These are phyloP conservation scores for Anas platyrhynchos DNA, from an alignment of 2,113 vertebrate genomes.

Conservation along the genomic window DNA sequence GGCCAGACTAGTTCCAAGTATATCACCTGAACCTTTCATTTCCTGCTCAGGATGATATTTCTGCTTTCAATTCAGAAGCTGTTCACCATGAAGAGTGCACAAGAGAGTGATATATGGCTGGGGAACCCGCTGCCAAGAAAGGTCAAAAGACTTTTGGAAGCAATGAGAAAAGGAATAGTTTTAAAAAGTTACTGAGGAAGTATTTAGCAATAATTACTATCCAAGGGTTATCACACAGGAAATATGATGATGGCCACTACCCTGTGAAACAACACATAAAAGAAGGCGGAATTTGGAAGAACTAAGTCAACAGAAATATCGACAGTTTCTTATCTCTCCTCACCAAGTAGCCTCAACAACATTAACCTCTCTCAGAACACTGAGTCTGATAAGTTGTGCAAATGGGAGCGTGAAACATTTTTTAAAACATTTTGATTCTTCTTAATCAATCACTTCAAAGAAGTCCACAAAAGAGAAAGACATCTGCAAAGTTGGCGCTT, in stretches of 20 bases:
- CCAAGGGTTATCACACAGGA: not conserved
- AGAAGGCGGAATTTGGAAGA: not conserved
- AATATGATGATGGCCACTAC: not conserved
- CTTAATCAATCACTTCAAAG: not conserved
- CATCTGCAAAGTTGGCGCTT: not conserved
- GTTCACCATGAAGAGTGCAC: not conserved
- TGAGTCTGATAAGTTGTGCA: not conserved
- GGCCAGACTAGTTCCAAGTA: not conserved
- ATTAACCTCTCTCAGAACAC: not conserved
- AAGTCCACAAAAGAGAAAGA: not conserved
- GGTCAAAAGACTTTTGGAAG: not conserved
- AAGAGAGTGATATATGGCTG: not conserved
- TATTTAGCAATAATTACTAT: not conserved
- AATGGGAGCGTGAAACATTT: not conserved
- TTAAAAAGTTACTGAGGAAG: not conserved
- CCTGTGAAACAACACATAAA: not conserved
- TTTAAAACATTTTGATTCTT: too few relatives aligned
- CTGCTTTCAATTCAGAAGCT: not conserved
- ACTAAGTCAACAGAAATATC: not conserved
- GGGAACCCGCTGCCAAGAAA: not conserved
- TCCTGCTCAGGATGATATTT: fast-evolving
- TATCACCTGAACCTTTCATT: not conserved
- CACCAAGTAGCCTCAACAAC: not conserved
- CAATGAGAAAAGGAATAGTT: not conserved
- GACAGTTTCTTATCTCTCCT: not conserved